Conservation (phyloP, 2,797 vertebrate genomes). For the Carduelis carduelis region DNA sequence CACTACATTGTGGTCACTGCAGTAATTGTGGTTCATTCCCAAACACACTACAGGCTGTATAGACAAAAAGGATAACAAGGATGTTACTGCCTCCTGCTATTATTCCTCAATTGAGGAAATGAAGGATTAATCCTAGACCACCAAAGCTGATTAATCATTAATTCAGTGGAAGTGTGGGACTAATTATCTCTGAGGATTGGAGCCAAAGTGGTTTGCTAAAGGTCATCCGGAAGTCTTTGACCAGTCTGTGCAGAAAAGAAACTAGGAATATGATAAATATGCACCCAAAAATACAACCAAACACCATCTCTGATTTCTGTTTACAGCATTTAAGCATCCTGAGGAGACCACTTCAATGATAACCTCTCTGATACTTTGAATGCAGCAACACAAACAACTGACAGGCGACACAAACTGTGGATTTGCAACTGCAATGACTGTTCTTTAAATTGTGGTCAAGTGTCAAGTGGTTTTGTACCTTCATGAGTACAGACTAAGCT, state of each 20-base stretch:
- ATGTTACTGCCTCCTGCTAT: not conserved
- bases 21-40: not conserved
- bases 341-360: fast-evolving
- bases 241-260: not conserved
- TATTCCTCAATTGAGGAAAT: constrained; percentile 16
- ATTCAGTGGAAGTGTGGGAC: not conserved
- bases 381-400: not conserved
- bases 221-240: not conserved
- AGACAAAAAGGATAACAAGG: not conserved
- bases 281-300: not conserved
- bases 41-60: not conserved
- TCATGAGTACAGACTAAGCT: not conserved
- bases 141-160: not conserved
- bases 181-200: not conserved
- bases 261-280: not conserved
- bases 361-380: not conserved
- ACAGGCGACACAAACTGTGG: fast-evolving
- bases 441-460: not conserved
- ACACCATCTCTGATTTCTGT: not conserved
- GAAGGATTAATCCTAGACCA: constrained; percentile 6
- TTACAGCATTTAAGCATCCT: not conserved
- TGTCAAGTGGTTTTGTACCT: not conserved
- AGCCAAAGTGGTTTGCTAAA: not conserved
- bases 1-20: not conserved
- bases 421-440: not conserved